phyloP scores from a whole-genome alignment of 2,797 vertebrate species.

The Chlorospingus flavigularis region DNA sequence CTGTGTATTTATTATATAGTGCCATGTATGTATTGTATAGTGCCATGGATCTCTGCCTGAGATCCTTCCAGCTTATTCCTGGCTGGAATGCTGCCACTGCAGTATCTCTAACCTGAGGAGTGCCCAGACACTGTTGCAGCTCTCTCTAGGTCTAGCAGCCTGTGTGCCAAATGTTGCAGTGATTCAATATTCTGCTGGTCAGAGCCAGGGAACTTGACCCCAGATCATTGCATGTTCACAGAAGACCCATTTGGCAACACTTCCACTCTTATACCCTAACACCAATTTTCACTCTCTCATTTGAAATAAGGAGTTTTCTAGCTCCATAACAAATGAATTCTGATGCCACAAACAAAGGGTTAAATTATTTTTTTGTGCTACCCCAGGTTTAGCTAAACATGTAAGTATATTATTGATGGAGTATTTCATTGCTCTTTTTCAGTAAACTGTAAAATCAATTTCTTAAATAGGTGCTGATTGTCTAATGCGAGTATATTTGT shows the following conservation, averaged over 20 bases:
- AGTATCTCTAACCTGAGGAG: not conserved
- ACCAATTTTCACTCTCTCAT: not conserved
- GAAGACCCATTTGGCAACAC: not conserved
- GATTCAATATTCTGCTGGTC: not conserved
- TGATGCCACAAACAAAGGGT: not conserved
- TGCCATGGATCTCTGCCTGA: not conserved
- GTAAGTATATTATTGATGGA: not conserved
- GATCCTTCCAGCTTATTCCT: not conserved
- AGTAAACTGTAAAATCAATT: not conserved
- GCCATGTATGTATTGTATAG: not conserved
- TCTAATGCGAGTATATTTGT: slow-evolving; percentile 84
- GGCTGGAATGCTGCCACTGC: not conserved
- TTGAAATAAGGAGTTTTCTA: not conserved
- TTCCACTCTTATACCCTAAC: not conserved
- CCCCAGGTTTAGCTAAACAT: not conserved
- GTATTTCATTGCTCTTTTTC: not conserved
- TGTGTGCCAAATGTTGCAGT: not conserved
- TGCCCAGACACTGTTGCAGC: not conserved
- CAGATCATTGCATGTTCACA: not conserved
- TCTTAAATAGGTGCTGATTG: slow-evolving; percentile 79
- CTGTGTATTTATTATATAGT: not conserved
- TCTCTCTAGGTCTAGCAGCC: not conserved
- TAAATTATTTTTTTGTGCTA: not conserved
- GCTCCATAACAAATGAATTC: not conserved
- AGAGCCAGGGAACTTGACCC: not conserved